Percentiles rank a stretch among this genome's conserved stretches.
Evolutionary conservation across 1,140 invertebrate genomes (phyloP).

Genomic region (Bradynema listronoti): DNA sequence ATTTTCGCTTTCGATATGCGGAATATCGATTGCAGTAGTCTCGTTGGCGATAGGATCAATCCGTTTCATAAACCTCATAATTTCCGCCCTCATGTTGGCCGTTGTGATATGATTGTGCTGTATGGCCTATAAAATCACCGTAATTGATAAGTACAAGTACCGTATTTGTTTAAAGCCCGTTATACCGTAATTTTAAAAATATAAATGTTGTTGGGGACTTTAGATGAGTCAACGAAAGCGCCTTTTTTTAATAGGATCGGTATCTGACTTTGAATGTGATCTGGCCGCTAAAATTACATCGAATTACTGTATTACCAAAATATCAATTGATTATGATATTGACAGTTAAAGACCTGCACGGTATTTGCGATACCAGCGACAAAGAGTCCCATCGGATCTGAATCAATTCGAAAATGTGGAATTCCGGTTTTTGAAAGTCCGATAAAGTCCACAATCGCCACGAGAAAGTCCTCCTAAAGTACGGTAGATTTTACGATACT

Average conservation of each 20-base stretch:
- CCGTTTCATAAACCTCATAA: no score
- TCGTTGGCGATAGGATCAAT: no score
- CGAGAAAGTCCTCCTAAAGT: slow-evolving; percentile 4
- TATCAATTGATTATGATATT: slow-evolving; percentile 6
- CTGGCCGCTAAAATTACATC: slow-evolving; percentile 17
- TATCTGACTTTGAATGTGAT: slow-evolving; percentile 20
- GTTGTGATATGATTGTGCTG: no score
- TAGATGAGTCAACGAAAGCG: not conserved
- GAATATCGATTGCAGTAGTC: no score
- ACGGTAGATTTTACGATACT: not conserved
- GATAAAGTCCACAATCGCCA: slow-evolving; percentile 31
- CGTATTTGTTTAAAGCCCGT: no score
- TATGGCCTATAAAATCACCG: no score
- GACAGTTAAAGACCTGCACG: slow-evolving; percentile 15
- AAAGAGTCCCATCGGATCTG: slow-evolving; percentile 28
- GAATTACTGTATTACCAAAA: not conserved
- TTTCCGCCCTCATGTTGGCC: no score
- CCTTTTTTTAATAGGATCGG: slow-evolving; percentile 23
- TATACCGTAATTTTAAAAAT: slow-evolving; percentile 15
- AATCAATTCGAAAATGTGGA: slow-evolving; percentile 23
- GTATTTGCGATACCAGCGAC: slow-evolving; percentile 21
- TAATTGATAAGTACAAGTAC: no score
- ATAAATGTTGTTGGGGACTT: slow-evolving; percentile 25
- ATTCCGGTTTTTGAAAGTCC: slow-evolving; percentile 6
- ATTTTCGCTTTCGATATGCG: no score